Evolutionary conservation across 2,888 invertebrate genomes (phyloP), one percentile per base, ranked within the genome.

Genomic region (Aradus depressus): DNA sequence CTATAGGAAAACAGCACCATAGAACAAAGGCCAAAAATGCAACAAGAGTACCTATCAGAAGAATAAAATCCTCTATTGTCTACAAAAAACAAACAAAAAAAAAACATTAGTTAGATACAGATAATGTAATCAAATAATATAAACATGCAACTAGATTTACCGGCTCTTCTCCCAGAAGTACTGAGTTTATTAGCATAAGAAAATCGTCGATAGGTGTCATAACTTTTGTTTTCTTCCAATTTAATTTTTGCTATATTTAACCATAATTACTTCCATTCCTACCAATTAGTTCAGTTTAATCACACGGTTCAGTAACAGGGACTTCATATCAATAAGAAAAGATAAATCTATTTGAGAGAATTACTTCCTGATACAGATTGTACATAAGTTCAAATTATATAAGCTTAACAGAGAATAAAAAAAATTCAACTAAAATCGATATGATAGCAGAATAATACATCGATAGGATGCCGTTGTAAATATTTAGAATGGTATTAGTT

Each of bases 1-100:
- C 71, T 57, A 73, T 70, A 50, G 77, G 77, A 64, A 77, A 77
- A 63, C 77, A 77, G 63, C 77, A 77, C 77, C 77, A 77, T 23
- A 77, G 64, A 52, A 77, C 71, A 62, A 77, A 77, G 22, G 77
- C 77, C 54, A 77, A 70, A 62, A 77, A 77, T 42, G 77, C 77
- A 52, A 77, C 77, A 58, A 76, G 62, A 25, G 77, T 77, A 25
- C 77, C 77, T 59, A 77, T 69, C 37, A 77, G 67, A 44, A 77
- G 64, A 56, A 77, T 76, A 58, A 76, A 75, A 64, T 77, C 77
- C 67, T 77, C 77, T 45, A 77, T 72, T 14, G 75, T 75, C 77
- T 77, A 62, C 25, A 65, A 62, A 23, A 50, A 35, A 54, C 25
- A 37, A 26, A 18, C 28, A 16, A 32, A 59, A 62, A 60, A 44